Evolutionary conservation across 53 echinoderm and acorn worm genomes (phyloP).

Genomic region (Paelopatides confundens): DNA sequence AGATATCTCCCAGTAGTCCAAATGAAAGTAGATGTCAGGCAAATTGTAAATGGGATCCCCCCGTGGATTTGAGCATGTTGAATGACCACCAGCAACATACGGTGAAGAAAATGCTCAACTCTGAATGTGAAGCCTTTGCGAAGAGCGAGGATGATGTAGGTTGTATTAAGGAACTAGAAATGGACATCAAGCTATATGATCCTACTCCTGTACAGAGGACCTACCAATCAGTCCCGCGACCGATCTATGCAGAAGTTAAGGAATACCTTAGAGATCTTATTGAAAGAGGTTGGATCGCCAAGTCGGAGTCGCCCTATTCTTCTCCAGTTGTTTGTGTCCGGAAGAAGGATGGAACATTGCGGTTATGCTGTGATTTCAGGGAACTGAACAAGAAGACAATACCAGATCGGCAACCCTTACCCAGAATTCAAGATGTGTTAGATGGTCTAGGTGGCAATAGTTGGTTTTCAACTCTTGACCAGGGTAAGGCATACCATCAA

Average conservation of each 20-base stretch:
- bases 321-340: not conserved
- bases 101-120: too few species aligned
- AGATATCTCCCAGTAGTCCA: too few species aligned
- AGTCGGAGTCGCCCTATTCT: not conserved
- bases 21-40: too few species aligned
- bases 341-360: not conserved
- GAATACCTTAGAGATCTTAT: slow-evolving; percentile 19
- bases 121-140: not conserved
- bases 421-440: slow-evolving; percentile 37
- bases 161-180: not conserved
- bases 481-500: slow-evolving; percentile 4
- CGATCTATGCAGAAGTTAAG: slow-evolving; percentile 21
- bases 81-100: too few species aligned
- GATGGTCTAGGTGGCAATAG: slow-evolving; percentile 39
- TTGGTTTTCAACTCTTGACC: slow-evolving; percentile 51
- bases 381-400: not conserved
- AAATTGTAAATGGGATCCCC: too few species aligned
- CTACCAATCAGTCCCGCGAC: not conserved
- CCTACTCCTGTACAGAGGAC: not conserved
- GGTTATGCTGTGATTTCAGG: not conserved
- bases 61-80: too few species aligned
- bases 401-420: slow-evolving; percentile 44
- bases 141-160: not conserved
- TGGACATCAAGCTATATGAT: not conserved
- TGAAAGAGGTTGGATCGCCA: not conserved